Base-by-base conservation (phyloP, 2,888 invertebrate genomes). In the Acanthosepion esculentum region DNA sequence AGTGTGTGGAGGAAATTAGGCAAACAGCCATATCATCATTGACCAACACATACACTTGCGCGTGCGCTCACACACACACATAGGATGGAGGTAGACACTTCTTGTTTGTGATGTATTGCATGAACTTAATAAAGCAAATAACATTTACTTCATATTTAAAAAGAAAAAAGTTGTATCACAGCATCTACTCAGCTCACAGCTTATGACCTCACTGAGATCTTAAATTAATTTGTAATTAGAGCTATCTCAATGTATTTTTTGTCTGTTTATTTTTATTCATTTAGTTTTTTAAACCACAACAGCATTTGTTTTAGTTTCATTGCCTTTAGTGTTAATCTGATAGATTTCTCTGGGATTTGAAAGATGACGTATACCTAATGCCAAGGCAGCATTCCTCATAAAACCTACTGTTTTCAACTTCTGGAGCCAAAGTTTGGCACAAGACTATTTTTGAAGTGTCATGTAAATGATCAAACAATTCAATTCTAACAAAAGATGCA, bases 281-380 rank as follows among this genome's bases (percentile, higher is more conserved):
- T 50, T 50, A 50, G 41, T 41, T 64, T 26, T 64, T 64, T 64
- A 64, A 64, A 64, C 59, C 20, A 23, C 23, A 59, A 20, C 12
- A n/a, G 78, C 78, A 78, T 78, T 78, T 78, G 78, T 78, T 78
- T 78, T 78, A 78, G n/a, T 78, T 78, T 78, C 78, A 78, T 78
- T 78, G 78, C n/a, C n/a, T 78, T 78, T 78, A 18, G 12, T 78
- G 78, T n/a, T 18, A 78, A 33, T 59, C 59, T 26, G 23, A 59
- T 59, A 20, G 55, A 15, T 20, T 18, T 55, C 18, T 53, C 10
- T 53, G 55, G 55, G 12, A 55, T 55, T 18, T 18, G 15, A 55
- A 55, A 55, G 20, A 5, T 55, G 5, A 55, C 18, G 4, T 15
- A 55, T 55, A 55, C 20, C 23, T 59, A 59, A 59, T 59, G 7